These are phyloP conservation scores for Dunckerocampus dactyliophorus DNA, from an alignment of 2,113 vertebrate genomes.

Conservation along the genomic window DNA sequence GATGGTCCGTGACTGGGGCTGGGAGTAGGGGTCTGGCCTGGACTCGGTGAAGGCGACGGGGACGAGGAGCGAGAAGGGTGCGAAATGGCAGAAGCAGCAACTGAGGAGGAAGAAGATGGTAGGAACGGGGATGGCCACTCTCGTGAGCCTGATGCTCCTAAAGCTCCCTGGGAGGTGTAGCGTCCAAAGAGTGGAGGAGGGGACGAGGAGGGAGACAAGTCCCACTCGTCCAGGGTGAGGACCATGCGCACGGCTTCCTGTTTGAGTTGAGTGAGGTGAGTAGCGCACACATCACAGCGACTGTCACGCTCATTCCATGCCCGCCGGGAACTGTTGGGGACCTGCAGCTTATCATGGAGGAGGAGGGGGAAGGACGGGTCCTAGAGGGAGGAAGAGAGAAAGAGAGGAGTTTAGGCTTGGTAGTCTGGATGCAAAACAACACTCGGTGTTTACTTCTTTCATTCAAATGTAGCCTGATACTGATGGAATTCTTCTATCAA, in stretches of 20 bases:
- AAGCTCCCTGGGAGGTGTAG: conserved; percentile 44
- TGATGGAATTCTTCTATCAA: too few species aligned
- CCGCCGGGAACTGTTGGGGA: conserved; percentile 88
- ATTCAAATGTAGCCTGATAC: background rate
- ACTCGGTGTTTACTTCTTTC: background rate
- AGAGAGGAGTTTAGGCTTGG: conserved; percentile 15
- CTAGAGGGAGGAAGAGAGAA: conserved; percentile 68
- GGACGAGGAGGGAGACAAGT: conserved; percentile 84
- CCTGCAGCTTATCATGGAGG: conserved; percentile 93
- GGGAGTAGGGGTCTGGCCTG: conserved; percentile 55
- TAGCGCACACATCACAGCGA: conserved; percentile 91
- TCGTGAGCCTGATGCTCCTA: conserved; percentile 35
- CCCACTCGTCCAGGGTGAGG: conserved; percentile 82
- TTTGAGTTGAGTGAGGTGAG: conserved; percentile 92
- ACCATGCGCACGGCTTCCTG: conserved; percentile 97
- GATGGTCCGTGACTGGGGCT: conserved; percentile 55
- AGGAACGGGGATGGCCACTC: conserved; percentile 59
- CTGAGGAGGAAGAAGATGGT: conserved; percentile 46
- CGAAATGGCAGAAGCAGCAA: conserved; percentile 30
- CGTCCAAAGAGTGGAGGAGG: conserved; percentile 74
- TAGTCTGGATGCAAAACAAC: background rate
- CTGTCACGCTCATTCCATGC: conserved; percentile 94
- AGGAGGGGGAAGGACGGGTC: conserved; percentile 88
- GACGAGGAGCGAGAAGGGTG: conserved; percentile 56
- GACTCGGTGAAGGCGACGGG: conserved; percentile 65